Evolutionary conservation across 92 coral and sea anemone genomes (phyloP).

Genomic region (Porites evermanni): DNA sequence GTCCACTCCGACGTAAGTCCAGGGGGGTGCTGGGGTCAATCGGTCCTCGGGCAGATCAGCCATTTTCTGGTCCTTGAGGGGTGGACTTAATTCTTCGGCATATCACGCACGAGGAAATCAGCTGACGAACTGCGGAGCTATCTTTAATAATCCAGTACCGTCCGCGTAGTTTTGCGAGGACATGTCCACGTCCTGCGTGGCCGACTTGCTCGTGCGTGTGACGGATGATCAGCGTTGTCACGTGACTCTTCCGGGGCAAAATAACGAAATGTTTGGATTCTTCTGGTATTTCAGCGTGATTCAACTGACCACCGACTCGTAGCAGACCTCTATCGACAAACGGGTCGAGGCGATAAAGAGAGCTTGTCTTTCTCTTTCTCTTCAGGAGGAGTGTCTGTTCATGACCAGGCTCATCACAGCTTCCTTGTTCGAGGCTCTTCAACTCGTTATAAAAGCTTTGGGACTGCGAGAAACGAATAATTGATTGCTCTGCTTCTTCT

Average conservation of each 20-base stretch:
- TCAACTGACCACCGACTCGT: background rate
- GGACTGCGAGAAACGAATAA: too few species aligned
- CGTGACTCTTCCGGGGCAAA: constrained; percentile 63
- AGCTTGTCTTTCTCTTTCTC: constrained; percentile 46
- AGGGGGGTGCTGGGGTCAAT: constrained; percentile 65
- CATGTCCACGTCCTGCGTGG: constrained; percentile 73
- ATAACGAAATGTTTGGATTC: constrained; percentile 63
- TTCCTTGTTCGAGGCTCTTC: too few species aligned
- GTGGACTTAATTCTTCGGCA: constrained; percentile 61
- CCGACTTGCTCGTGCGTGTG: constrained; percentile 47
- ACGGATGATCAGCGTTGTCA: constrained; percentile 59
- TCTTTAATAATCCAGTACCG: constrained; percentile 66
- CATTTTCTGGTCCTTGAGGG: constrained; percentile 67
- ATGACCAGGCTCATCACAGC: too few species aligned
- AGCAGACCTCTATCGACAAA: constrained; percentile 48
- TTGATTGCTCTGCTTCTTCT: too few species aligned
- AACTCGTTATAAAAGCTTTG: too few species aligned
- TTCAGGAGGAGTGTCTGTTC: background rate
- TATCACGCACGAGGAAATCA: constrained; percentile 64
- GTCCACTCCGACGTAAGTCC: constrained; percentile 64
- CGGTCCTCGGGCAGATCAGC: constrained; percentile 65
- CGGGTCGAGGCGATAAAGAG: constrained; percentile 65
- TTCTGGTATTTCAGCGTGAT: constrained; percentile 60
- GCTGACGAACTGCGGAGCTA: constrained; percentile 60
- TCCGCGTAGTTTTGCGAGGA: constrained; percentile 52